A percentile compares a stretch with the other conserved stretches of the same genome.
Evolutionary conservation across 2,797 vertebrate genomes (phyloP).

Genomic region (Phrynocephalus guinanensis): DNA sequence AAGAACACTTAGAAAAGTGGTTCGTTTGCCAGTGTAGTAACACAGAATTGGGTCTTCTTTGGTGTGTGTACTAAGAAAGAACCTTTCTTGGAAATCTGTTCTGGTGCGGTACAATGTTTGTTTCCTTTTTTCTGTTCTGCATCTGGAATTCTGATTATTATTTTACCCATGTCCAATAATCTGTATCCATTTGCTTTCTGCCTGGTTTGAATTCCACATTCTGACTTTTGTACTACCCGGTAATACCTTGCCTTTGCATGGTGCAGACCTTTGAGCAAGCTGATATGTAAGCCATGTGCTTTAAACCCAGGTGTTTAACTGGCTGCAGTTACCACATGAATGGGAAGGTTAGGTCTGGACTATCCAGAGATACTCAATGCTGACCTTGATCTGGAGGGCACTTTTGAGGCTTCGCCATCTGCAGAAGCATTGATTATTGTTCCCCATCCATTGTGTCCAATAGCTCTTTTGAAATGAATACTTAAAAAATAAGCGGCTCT

Average conservation of each 20-base stretch:
- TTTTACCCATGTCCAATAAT: constrained; percentile 30
- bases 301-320: not conserved
- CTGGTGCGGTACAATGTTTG: constrained; percentile 42
- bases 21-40: not conserved
- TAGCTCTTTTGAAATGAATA: constrained; percentile 53
- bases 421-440: not conserved
- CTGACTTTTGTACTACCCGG: constrained; percentile 51
- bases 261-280: constrained; percentile 31
- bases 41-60: too few relatives aligned
- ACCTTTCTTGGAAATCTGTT: constrained; percentile 28
- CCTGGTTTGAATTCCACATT: constrained; percentile 24
- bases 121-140: constrained; percentile 32
- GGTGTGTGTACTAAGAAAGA: not conserved
- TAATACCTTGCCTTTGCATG: constrained; percentile 28
- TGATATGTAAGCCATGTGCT: constrained; percentile 28
- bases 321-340: constrained; percentile 13
- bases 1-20: not conserved
- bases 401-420: not conserved
- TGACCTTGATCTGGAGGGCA: constrained; percentile 39
- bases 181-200: constrained; percentile 33
- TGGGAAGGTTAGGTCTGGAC: not conserved
- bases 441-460: not conserved
- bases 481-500: constrained; percentile 57
- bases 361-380: not conserved
- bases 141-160: constrained; percentile 56